Percentiles rank a stretch among this genome's conserved stretches.
phyloP scores from a whole-genome alignment of 2,888 invertebrate genomes.

The Eumacrocentrus americanus region DNA sequence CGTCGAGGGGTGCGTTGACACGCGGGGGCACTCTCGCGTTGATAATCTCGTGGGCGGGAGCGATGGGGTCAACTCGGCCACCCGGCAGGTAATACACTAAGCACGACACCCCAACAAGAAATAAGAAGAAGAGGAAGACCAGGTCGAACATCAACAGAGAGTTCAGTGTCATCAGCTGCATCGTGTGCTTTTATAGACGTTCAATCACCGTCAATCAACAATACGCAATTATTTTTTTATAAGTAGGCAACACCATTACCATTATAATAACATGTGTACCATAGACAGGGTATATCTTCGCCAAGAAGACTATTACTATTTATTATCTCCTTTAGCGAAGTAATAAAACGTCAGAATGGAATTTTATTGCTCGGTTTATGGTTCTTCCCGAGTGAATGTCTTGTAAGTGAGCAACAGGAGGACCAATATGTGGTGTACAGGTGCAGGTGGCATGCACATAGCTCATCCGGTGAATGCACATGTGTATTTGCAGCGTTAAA shows the following conservation, averaged over 20 bases:
- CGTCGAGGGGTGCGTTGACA: constrained; percentile 55
- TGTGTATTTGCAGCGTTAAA: too few relatives aligned
- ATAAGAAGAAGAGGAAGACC: constrained; percentile 85
- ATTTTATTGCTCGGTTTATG: too few relatives aligned
- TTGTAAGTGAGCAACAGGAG: too few relatives aligned
- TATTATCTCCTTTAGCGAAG: too few relatives aligned
- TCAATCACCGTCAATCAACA: constrained; percentile 54
- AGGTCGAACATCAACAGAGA: constrained; percentile 88
- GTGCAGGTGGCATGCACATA: background rate
- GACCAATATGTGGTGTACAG: background rate
- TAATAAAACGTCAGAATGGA: too few relatives aligned
- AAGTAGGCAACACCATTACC: too few relatives aligned
- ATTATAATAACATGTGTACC: too few relatives aligned
- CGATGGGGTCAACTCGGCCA: constrained; percentile 62
- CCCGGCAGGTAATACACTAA: constrained; percentile 82
- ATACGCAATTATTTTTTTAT: too few relatives aligned
- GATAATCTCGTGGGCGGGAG: constrained; percentile 56
- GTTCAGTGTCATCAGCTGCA: constrained; percentile 87
- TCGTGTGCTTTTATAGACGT: constrained; percentile 59
- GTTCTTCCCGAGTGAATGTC: too few relatives aligned
- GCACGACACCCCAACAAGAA: constrained; percentile 83
- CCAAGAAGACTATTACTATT: too few relatives aligned
- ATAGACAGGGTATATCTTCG: too few relatives aligned
- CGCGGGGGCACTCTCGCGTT: constrained; percentile 51
- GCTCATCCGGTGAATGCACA: background rate